Base-by-base conservation (phyloP, 1,140 invertebrate genomes). In the Aphidius gifuensis region DNA sequence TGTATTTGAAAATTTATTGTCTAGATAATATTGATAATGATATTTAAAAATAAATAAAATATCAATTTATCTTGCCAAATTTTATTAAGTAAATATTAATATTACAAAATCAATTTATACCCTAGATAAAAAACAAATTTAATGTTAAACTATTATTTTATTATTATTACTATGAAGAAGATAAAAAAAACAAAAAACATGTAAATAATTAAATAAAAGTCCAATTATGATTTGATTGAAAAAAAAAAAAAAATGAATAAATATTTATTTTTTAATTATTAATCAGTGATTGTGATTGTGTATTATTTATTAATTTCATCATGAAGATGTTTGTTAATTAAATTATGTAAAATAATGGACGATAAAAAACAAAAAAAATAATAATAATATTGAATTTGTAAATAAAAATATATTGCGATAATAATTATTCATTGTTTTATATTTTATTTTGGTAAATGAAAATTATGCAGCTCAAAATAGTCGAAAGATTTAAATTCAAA, bases 301-400 rank as follows among this genome's bases (percentile, higher is more conserved):
- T 68, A 68, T 73, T 74, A 74, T 74, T 74, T 74, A 74, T 74
- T 73, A 69, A 69, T 62, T 64, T 51, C 44, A 62, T 64, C 64
- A 64, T 67, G 61, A 66, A 66, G 58, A 62, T 62, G 44, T 60
- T 59, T 45, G 62, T 65, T 40, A 57, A 48, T 8, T 53, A 56
- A 57, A 64, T 16, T 61, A 61, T 67, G 62, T 64, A 70, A 65
- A 54, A 54, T 65, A 32, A 32, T 66, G 59, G 58, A 61, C 47
- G 47, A 56, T 32, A 59, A 56, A 64, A 9, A 44, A 61, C 0
- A 1, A 32, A 1, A 32, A 32, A 16, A 16, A 16, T 0, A 16
- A 16, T 16, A 16, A 32, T 32, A 62, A 58, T 64, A 69, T 66
- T 64, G 51, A 68, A 66, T 69, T 73, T 73, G 70, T 72, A 72